phyloP scores from a whole-genome alignment of 2,113 vertebrate species.

The Corythornis vintsioides region DNA sequence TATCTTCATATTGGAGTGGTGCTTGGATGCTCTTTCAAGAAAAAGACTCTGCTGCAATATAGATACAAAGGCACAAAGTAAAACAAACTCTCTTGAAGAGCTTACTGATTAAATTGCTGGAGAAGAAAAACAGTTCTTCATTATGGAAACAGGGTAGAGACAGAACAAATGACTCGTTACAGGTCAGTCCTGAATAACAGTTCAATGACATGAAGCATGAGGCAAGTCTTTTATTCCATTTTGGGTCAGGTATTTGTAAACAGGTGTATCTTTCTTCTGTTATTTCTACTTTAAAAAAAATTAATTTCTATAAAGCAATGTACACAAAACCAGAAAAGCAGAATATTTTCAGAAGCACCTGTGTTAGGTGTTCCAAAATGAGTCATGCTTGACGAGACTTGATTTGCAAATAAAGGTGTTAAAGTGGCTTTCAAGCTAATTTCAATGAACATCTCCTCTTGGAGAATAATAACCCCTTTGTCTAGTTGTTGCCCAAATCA shows the following conservation, averaged over 20 bases:
- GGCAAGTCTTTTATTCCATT: slow-evolving; percentile 26
- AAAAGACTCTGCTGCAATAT: neutral
- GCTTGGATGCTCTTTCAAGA: neutral
- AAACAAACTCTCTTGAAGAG: slow-evolving; percentile 17
- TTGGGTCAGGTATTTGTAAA: slow-evolving; percentile 32
- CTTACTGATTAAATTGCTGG: slow-evolving; percentile 24
- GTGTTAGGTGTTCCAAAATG: neutral
- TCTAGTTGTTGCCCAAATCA: neutral
- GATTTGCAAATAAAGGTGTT: neutral
- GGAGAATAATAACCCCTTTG: neutral
- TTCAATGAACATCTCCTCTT: neutral
- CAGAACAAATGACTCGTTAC: slow-evolving; percentile 35
- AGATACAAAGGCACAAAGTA: neutral
- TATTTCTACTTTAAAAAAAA: neutral
- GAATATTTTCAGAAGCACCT: slow-evolving; percentile 31
- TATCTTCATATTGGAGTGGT: neutral
- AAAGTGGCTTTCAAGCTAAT: neutral
- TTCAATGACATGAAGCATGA: slow-evolving; percentile 17
- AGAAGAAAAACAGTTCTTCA: neutral
- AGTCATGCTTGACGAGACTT: neutral
- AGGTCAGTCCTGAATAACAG: slow-evolving; percentile 24
- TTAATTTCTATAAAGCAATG: neutral
- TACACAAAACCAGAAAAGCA: neutral
- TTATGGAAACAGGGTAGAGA: slow-evolving; percentile 16
- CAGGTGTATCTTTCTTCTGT: neutral